Percentiles rank a stretch among this genome's conserved stretches.
Conservation (phyloP, 1,140 invertebrate species). For the Heliothis subflexa region DNA sequence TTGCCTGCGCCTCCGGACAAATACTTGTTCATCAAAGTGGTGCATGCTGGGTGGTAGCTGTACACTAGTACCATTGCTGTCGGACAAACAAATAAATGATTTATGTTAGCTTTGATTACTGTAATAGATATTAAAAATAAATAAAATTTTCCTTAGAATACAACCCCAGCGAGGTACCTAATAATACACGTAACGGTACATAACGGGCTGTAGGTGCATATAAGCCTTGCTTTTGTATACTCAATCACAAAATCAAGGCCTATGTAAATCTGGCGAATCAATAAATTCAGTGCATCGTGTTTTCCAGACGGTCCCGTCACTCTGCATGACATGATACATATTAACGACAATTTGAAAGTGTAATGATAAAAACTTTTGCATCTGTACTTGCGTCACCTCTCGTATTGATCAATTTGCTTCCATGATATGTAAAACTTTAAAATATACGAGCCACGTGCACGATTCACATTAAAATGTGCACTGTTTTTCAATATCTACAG, state of each 20-base stretch:
- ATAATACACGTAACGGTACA: too few species aligned
- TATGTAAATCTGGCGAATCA: slow-evolving; percentile 5
- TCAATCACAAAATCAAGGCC: slow-evolving; percentile 11
- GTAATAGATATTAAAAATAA: too few species aligned
- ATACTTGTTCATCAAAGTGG: slow-evolving; percentile 95
- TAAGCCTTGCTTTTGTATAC: too few species aligned
- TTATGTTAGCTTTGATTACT: too few species aligned
- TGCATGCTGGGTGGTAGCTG: slow-evolving; percentile 96
- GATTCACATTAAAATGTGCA: too few species aligned
- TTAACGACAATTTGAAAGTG: slow-evolving; percentile 19
- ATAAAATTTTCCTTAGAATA: too few species aligned
- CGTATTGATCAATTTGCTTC: not conserved
- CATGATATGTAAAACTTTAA: not conserved
- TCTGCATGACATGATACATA: slow-evolving; percentile 7
- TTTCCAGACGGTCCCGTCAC: slow-evolving; percentile 12
- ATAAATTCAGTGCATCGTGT: slow-evolving; percentile 24
- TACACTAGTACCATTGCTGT: slow-evolving; percentile 98
- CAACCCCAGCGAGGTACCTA: too few species aligned
- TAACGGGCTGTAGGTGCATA: too few species aligned
- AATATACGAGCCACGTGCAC: not conserved
- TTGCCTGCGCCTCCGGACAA: slow-evolving; percentile 62
- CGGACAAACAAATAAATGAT: not conserved
- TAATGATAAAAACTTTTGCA: slow-evolving; percentile 8
- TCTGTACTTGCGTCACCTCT: slow-evolving; percentile 9
- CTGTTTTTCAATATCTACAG: too few species aligned